phyloP scores from a whole-genome alignment of 1,140 invertebrate species.

The Lordiphosa collinella region DNA sequence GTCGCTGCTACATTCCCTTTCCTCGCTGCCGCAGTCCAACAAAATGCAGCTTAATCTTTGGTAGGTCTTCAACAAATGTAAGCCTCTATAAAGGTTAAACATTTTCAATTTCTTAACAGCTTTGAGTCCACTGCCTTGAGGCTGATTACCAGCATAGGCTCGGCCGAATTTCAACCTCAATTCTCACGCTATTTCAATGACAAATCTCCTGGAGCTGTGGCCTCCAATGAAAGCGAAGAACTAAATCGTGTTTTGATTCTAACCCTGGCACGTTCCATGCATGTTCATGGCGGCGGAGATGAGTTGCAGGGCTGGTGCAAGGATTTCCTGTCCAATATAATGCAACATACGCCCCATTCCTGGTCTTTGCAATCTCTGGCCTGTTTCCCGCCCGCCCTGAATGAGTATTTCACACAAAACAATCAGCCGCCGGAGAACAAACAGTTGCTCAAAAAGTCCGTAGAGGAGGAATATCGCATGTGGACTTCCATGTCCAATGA shows the following conservation, averaged over 20 bases:
- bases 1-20: slow-evolving; percentile 92
- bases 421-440: slow-evolving; percentile 93
- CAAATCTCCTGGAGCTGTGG: slow-evolving; percentile 85
- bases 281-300: slow-evolving; percentile 89
- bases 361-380: slow-evolving; percentile 96
- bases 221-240: slow-evolving; percentile 96
- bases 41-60: slow-evolving; percentile 96
- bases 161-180: slow-evolving; percentile 94
- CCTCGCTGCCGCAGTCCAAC: slow-evolving; percentile 94
- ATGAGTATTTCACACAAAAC: slow-evolving; percentile 90
- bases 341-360: slow-evolving; percentile 95
- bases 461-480: slow-evolving; percentile 96
- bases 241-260: slow-evolving; percentile 94
- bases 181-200: slow-evolving; percentile 92
- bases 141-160: slow-evolving; percentile 94
- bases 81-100: slow-evolving; percentile 3
- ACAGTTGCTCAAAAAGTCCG: slow-evolving; percentile 92
- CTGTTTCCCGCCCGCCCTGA: slow-evolving; percentile 93
- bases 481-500: slow-evolving; percentile 98
- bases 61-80: slow-evolving; percentile 77
- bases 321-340: slow-evolving; percentile 93
- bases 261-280: slow-evolving; percentile 95
- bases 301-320: slow-evolving; percentile 90
- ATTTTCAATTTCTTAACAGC: slow-evolving; percentile 23
- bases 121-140: slow-evolving; percentile 96